Conservation (phyloP, 2,888 invertebrate species). For the Gryllus longicercus region DNA sequence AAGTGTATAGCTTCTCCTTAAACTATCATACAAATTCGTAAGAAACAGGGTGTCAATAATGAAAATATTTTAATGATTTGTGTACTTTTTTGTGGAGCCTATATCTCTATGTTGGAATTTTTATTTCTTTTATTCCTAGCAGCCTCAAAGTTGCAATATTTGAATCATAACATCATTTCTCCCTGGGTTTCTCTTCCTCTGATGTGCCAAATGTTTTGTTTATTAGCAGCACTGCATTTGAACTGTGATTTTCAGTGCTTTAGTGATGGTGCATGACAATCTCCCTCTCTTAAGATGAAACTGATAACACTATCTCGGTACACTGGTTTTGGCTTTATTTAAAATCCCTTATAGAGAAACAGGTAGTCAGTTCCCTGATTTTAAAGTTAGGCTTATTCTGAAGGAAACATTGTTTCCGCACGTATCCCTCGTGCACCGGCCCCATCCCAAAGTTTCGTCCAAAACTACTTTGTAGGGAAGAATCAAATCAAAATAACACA, state of each 20-base stretch:
- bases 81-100: not conserved
- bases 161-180: slow-evolving; percentile 24
- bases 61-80: not conserved
- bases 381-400: slow-evolving; percentile 23
- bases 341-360: not conserved
- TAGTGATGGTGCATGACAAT: slow-evolving; percentile 31
- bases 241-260: slow-evolving; percentile 32
- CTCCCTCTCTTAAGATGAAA: slow-evolving; percentile 24
- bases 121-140: not conserved
- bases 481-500: slow-evolving; percentile 6
- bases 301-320: not conserved
- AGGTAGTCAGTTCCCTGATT: slow-evolving; percentile 21
- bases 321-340: not conserved
- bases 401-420: slow-evolving; percentile 23
- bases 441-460: slow-evolving; percentile 36
- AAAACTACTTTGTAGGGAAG: slow-evolving; percentile 24
- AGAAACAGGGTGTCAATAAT: slow-evolving; percentile 17
- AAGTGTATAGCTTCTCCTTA: not conserved
- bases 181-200: slow-evolving; percentile 25
- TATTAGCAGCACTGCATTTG: slow-evolving; percentile 32
- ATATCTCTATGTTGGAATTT: not conserved
- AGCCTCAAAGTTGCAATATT: not conserved
- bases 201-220: slow-evolving; percentile 32
- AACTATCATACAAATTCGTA: not conserved
- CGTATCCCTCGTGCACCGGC: slow-evolving; percentile 32